These are phyloP conservation scores for Bucco capensis DNA, from an alignment of 2,113 vertebrate genomes.

Conservation along the genomic window DNA sequence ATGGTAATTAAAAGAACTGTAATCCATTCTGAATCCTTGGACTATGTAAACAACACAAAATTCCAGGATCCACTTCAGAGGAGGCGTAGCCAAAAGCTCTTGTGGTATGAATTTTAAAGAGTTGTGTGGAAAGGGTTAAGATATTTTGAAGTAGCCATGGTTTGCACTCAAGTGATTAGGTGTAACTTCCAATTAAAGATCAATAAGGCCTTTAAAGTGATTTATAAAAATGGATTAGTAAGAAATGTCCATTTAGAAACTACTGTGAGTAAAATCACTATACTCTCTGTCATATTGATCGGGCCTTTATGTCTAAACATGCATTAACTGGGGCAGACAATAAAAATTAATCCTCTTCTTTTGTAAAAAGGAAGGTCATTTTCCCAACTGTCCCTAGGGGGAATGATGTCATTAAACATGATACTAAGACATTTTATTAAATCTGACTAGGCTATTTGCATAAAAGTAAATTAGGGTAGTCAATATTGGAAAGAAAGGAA, in stretches of 20 bases:
- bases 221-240: constrained; percentile 81
- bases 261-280: constrained; percentile 72
- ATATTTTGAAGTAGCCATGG: constrained; percentile 4
- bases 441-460: constrained; percentile 69
- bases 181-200: constrained; percentile 80
- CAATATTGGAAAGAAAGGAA: constrained; percentile 59
- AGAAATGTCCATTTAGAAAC: constrained; percentile 74
- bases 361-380: constrained; percentile 69
- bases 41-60: background rate
- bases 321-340: constrained; percentile 71
- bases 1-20: background rate
- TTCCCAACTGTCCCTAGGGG: constrained; percentile 57
- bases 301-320: constrained; percentile 63
- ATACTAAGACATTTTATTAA: constrained; percentile 69
- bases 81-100: background rate
- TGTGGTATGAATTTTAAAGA: background rate
- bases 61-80: background rate
- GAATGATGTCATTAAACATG: constrained; percentile 75
- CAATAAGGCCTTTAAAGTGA: constrained; percentile 79
- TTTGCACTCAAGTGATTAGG: constrained; percentile 64
- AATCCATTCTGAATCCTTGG: background rate
- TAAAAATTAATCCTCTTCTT: constrained; percentile 72
- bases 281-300: constrained; percentile 72
- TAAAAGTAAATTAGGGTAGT: constrained; percentile 69
- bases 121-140: constrained; percentile 42